phyloP scores from a whole-genome alignment of 2,797 vertebrate species.

The Masticophis lateralis region DNA sequence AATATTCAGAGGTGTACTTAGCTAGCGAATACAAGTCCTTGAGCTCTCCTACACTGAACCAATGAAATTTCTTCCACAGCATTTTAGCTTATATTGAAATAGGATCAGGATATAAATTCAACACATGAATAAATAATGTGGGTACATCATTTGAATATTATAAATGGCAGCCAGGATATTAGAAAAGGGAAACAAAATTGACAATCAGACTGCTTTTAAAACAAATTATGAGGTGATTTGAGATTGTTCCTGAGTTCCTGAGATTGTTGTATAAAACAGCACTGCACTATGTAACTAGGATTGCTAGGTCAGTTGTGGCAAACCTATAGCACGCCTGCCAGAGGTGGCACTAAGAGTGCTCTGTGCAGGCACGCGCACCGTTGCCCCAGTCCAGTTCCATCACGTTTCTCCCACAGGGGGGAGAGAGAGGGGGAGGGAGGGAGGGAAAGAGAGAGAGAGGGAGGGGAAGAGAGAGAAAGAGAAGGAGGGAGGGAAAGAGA shows the following conservation, averaged over 20 bases:
- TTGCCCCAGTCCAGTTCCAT: no score
- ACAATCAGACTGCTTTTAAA: background rate
- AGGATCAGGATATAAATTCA: background rate
- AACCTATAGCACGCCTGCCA: no score
- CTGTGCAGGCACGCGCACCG: no score
- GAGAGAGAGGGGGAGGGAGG: no score
- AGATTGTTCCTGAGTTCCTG: background rate
- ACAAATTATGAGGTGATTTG: background rate
- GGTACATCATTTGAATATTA: background rate
- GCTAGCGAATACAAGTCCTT: background rate
- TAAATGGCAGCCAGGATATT: background rate
- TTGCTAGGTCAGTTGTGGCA: no score
- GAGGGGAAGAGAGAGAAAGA: rapidly evolving
- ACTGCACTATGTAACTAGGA: background rate
- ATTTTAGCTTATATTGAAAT: background rate
- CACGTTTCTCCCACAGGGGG: no score
- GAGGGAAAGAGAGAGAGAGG: no score
- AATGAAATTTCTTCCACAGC: background rate
- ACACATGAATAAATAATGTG: background rate
- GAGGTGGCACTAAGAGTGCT: no score
- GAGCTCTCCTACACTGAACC: background rate
- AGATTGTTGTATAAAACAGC: background rate
- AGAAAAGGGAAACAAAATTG: background rate
- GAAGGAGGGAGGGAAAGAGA: rapidly evolving
- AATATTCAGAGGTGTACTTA: background rate